Evolutionary conservation across 2,888 invertebrate species (phyloP), one percentile per base, ranked within the genome.

Genomic region (Phengaris alcon): DNA sequence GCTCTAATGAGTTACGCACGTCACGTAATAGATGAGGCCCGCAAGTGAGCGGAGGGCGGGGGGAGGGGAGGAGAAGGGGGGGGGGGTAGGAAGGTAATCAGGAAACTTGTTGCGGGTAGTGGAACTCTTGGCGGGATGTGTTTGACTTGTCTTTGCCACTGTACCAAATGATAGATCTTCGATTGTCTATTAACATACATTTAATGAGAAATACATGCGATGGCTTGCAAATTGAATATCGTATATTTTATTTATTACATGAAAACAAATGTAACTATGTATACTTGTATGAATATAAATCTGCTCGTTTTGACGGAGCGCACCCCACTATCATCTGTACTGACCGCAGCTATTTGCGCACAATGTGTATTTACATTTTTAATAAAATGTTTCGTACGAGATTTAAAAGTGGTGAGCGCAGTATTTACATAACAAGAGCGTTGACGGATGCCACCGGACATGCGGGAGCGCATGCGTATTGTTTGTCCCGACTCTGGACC

Each of bases 41-140:
- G 6, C 6, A 22, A 5, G 7, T n/a, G 48, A 48, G 48, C 0
- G 52, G 52, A 4, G 4, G 4, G 52, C 10, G 2, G 10, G 1
- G 35, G 22, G 10, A 9, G 12, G 22, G 12, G 70, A 22, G 22
- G 22, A 22, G 22, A 22, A 22, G 1, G 5, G 3, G 9, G 15
- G 57, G 44, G 72, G 35, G 13, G 7, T 7, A 12, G 52, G 70
- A 15, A 15, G 52, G 12, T 72, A 35, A 72, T 72, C 54, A 72
- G 72, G 54, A 72, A 72, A 72, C 72, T 72, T 72, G 72, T 72
- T 51, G 72, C 72, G 72, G 72, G 12, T 6, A 10, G n/a, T 7
- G n/a, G 46, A 46, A 48, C 69, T 46, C 3, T 69, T 35, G 46
- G 57, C 10, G 59, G 15, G 15, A 35, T 44, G 35, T 64, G 13